Conservation (phyloP, 2,113 vertebrate genomes). For the Rissa tridactyla region DNA sequence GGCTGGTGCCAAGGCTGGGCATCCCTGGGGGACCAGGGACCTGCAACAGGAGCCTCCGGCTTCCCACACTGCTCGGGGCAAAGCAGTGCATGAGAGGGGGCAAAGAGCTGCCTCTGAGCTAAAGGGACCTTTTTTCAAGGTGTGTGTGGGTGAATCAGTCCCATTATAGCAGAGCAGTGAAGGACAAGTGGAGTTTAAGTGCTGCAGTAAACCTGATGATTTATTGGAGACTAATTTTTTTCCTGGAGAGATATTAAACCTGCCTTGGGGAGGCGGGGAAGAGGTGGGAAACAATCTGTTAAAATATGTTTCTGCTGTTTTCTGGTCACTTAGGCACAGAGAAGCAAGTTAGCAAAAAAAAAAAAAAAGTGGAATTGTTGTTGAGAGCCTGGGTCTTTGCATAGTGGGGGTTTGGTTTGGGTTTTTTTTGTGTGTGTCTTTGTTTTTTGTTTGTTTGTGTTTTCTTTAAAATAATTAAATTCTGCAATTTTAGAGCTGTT, state of each 20-base stretch:
- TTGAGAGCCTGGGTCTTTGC: neutral
- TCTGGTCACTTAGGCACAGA: neutral
- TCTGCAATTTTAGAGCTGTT: neutral
- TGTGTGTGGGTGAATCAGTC: fast-evolving
- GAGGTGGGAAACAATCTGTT: neutral
- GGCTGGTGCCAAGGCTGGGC: neutral
- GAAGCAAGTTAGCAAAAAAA: neutral
- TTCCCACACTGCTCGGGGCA: fast-evolving
- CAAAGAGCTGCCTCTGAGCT: neutral
- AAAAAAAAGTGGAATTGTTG: neutral
- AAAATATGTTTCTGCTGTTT: neutral
- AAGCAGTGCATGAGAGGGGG: fast-evolving
- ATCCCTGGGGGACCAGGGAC: neutral
- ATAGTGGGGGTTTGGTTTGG: neutral
- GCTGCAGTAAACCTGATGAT: neutral
- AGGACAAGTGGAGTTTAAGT: neutral
- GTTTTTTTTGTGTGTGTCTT: neutral
- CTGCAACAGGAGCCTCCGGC: neutral
- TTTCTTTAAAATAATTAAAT: neutral
- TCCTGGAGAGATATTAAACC: neutral
- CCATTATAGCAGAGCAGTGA: fast-evolving
- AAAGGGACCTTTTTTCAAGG: neutral
- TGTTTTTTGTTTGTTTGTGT: neutral
- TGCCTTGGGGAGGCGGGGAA: neutral
- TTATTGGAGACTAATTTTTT: neutral